Evolutionary conservation across 2,113 vertebrate genomes (phyloP).

Genomic region (Pterocles burchelli): DNA sequence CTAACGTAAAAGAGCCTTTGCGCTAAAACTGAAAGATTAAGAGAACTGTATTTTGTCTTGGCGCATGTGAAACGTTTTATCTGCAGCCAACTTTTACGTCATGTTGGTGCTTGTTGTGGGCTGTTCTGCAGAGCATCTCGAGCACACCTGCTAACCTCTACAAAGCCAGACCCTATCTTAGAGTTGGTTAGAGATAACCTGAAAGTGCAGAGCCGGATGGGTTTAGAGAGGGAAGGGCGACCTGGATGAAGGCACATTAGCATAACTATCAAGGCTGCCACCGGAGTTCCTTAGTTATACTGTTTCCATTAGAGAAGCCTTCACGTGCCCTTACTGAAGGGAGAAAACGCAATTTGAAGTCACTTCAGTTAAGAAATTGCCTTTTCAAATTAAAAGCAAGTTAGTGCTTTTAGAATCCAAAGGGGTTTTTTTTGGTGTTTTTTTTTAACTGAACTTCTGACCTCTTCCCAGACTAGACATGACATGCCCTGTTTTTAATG

Average conservation of each 20-base stretch:
- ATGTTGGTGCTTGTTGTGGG: not conserved
- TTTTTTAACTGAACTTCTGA: not conserved
- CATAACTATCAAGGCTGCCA: not conserved
- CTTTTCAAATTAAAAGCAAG: not conserved
- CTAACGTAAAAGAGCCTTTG: not conserved
- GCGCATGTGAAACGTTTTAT: not conserved
- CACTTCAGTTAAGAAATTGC: not conserved
- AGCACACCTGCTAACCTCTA: not conserved
- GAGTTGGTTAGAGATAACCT: not conserved
- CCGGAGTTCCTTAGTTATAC: not conserved
- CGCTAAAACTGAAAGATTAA: not conserved
- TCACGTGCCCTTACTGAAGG: not conserved
- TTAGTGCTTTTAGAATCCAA: not conserved
- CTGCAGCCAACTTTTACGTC: not conserved
- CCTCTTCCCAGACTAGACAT: not conserved
- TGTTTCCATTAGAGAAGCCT: not conserved
- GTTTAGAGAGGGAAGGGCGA: not conserved
- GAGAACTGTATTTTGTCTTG: not conserved
- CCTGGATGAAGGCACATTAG: rapidly evolving
- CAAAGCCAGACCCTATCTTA: rapidly evolving
- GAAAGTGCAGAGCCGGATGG: not conserved
- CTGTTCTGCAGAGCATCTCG: not conserved
- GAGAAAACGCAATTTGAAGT: not conserved
- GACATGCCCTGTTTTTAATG: not conserved
- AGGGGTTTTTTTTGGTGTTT: not conserved